Evolutionary conservation across 2,888 invertebrate genomes (phyloP), one percentile per base, ranked within the genome.

Genomic region (Fragum whitleyi): DNA sequence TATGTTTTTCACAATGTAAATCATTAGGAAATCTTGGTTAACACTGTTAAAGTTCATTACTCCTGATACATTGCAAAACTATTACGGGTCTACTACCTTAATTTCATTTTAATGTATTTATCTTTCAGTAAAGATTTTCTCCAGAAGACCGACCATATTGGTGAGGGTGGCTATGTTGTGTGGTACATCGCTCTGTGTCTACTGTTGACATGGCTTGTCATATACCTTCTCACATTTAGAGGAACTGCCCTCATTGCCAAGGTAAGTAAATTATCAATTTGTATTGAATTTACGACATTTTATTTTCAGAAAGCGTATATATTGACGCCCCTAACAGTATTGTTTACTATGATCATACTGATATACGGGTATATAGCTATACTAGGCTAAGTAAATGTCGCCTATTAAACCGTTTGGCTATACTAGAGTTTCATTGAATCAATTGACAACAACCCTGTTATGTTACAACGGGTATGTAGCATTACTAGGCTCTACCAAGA

Each of bases 151-250:
- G 87, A 87, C 16, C 87, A 89, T 72, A 90, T 91, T 32, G 90
- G 87, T 2, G 85, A 87, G n/a, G 86, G 88, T 67, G 90, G 91
- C 7, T 78, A 85, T 23, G 59, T 91, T 28, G 86, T 92, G 26
- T 92, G 92, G 92, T 89, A 91, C 76, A 87, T 91, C 21, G 89
- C 88, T 14, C 80, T 92, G 7, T 87, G 87, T 74, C 87, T 91
- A 5, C 71, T 91, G 29, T 83, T 82, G 16, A 89, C 90, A 14
- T 92, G 92, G 92, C n/a, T 87, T 21, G 71, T 89, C 21, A 85
- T 88, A 2, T 92, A 89, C 73, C 79, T 88, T 16, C 76, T 89
- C 16, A 88, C 90, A 0, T 85, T 90, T 62, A 82, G 86, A 39
- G 92, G 92, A 5, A 85, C 90, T 11, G 72, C 86, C 6, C 82